Conservation (phyloP, 2,113 vertebrate species). For the Chloropsis cyanopogon region DNA sequence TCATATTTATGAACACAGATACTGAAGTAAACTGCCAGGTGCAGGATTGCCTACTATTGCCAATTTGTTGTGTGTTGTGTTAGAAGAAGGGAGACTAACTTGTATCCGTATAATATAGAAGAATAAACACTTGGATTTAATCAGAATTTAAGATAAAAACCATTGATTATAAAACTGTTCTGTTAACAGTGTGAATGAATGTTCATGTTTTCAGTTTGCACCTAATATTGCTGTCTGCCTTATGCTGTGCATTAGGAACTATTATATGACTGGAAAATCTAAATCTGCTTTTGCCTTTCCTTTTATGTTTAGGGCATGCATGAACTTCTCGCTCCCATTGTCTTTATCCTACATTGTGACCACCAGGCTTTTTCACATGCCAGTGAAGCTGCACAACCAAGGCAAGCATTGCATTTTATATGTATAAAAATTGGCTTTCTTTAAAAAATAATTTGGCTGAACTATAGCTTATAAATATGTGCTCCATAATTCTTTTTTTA, state of each 20-base stretch:
- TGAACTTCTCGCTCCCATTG: constrained; percentile 92
- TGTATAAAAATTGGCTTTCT: not conserved
- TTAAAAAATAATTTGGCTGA: not conserved
- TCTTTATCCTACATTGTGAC: constrained; percentile 96
- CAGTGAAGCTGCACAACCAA: constrained; percentile 90
- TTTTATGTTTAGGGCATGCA: constrained; percentile 89
- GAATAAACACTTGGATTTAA: constrained; percentile 37
- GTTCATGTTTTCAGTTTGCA: constrained; percentile 16
- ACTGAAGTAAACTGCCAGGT: constrained; percentile 71
- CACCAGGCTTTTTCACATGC: constrained; percentile 97
- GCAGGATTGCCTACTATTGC: constrained; percentile 61
- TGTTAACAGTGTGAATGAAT: not conserved
- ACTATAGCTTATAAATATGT: not conserved
- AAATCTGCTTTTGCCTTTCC: not conserved
- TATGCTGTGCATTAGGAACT: not conserved
- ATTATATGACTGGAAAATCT: not conserved
- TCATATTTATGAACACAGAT: constrained; percentile 71
- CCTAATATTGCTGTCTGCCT: not conserved
- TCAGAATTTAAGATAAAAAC: constrained; percentile 49
- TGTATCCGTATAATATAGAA: constrained; percentile 39
- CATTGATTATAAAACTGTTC: not conserved
- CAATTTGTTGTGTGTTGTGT: constrained; percentile 64
- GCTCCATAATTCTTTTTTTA: not conserved
- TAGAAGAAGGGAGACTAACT: constrained; percentile 50
- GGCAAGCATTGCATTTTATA: constrained; percentile 72